phyloP scores from a whole-genome alignment of 1,140 invertebrate species.

The Nephila pilipes region DNA sequence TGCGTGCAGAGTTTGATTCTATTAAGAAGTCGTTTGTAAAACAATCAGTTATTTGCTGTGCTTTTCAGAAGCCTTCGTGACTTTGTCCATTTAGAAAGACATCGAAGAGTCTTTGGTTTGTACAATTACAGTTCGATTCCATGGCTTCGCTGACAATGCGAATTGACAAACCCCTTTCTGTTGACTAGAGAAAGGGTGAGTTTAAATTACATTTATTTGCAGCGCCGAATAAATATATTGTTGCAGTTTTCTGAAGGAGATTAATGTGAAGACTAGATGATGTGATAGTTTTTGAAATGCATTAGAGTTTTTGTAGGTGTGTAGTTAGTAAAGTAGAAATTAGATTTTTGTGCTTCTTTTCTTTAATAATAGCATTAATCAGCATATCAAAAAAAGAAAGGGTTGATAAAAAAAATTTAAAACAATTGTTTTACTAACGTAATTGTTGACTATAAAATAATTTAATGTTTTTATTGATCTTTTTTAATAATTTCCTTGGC shows the following conservation, averaged over 20 bases:
- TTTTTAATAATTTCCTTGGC: too few species aligned
- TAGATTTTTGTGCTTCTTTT: too few species aligned
- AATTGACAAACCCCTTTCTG: not conserved
- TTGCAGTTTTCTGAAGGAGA: not conserved
- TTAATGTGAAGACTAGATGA: too few species aligned
- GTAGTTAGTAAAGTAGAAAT: too few species aligned
- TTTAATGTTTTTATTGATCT: too few species aligned
- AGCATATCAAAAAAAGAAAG: too few species aligned
- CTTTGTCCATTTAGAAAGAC: conserved; percentile 31
- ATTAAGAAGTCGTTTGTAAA: conserved; percentile 70
- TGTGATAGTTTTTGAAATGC: too few species aligned
- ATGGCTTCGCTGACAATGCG: not conserved
- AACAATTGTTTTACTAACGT: too few species aligned
- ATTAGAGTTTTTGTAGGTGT: too few species aligned
- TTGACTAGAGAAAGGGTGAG: not conserved
- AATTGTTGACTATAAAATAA: too few species aligned
- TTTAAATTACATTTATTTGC: not conserved
- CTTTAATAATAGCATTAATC: too few species aligned
- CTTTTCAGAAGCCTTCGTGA: conserved; percentile 21
- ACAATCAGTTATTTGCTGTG: conserved; percentile 35
- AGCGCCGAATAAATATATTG: not conserved
- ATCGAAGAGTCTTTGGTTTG: not conserved
- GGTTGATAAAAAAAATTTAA: too few species aligned
- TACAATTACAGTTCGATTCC: not conserved
- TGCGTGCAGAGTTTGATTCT: conserved; percentile 61